Evolutionary conservation across 2,888 invertebrate species (phyloP).

Genomic region (Nephrotoma appendiculata): DNA sequence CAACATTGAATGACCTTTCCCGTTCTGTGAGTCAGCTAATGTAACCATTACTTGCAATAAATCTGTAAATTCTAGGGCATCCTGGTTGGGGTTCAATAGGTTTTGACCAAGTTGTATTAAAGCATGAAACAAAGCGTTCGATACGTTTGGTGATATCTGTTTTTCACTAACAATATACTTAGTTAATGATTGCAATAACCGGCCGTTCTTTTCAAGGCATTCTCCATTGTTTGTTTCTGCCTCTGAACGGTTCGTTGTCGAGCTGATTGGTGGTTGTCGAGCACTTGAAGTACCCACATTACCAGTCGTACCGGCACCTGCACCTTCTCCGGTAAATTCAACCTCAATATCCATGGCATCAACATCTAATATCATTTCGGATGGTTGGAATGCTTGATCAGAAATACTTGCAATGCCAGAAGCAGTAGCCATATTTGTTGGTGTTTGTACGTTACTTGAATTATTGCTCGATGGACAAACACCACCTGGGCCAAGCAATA

Average conservation of each 20-base stretch:
- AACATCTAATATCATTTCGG: slow-evolving; percentile 21
- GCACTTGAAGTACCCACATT: slow-evolving; percentile 11
- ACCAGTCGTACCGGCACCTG: slow-evolving; percentile 27
- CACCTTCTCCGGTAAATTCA: slow-evolving; percentile 17
- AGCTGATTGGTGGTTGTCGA: slow-evolving; percentile 19
- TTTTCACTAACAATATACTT: slow-evolving; percentile 58
- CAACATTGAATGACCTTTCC: slow-evolving; percentile 62
- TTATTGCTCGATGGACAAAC: slow-evolving; percentile 28
- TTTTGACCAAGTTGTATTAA: slow-evolving; percentile 59
- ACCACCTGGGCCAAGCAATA: slow-evolving; percentile 43
- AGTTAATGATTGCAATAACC: slow-evolving; percentile 52
- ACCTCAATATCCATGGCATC: slow-evolving; percentile 29
- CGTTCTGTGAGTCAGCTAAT: slow-evolving; percentile 72
- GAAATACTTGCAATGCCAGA: slow-evolving; percentile 27
- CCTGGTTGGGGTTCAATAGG: slow-evolving; percentile 45
- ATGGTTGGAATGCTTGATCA: slow-evolving; percentile 22
- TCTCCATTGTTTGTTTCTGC: slow-evolving; percentile 27
- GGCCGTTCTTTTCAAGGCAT: slow-evolving; percentile 47
- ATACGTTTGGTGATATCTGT: slow-evolving; percentile 22
- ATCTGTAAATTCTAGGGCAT: slow-evolving; percentile 63
- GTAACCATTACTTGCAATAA: slow-evolving; percentile 65
- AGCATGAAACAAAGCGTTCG: slow-evolving; percentile 47
- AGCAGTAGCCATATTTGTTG: slow-evolving; percentile 35
- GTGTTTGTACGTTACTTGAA: slow-evolving; percentile 37
- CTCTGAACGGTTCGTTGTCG: slow-evolving; percentile 33